Base-by-base conservation (phyloP, 2,888 invertebrate species). In the Thereva unica region DNA sequence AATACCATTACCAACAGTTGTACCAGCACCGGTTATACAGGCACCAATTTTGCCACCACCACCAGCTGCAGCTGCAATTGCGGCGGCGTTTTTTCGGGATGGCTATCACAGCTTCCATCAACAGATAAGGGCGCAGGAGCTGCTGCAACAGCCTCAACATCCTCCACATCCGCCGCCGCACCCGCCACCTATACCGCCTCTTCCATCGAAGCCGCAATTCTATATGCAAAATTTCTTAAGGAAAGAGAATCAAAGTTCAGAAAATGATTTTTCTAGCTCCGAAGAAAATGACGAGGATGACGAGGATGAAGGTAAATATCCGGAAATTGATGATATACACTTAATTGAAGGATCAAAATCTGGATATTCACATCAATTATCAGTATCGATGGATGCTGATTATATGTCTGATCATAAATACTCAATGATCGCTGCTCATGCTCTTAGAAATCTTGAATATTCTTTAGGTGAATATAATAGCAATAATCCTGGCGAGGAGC, bases 91-190 rank as follows among this genome's bases (percentile, higher is more conserved):
- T 52, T 71, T 80, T 63, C 76, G 80, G 5, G 78, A 78, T 50
- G 78, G 84, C 74, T 83, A 85, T 82, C 82, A 85, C 80, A 85
- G 84, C 81, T 85, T 82, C 72, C 79, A 78, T 75, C 82, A 83
- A 80, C 84, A 85, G 80, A 75, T 78, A 61, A 73, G 78, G 3
- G 76, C 76, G 4, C 78, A 79, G 64, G 79, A 79, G 68, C 55
- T 68, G n/a, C 73, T 79, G 1, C 49, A 75, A 5, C 72, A 74
- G 53, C 76, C 74, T 12, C 76, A 76, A 41, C 66, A 63, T 10
- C 37, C 44, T 66, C 3, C 71, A 68, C 12, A 70, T 71, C 23
- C 72, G 72, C 23, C 57, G 7, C 37, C 53, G 10, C 40, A 61
- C 12, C 40, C 57, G 50, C 63, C 52, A 53, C 54, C 12, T 59